Percentiles rank a stretch among this genome's conserved stretches.
Evolutionary conservation across 2,888 invertebrate species (phyloP).

Genomic region (Apamea sordens): DNA sequence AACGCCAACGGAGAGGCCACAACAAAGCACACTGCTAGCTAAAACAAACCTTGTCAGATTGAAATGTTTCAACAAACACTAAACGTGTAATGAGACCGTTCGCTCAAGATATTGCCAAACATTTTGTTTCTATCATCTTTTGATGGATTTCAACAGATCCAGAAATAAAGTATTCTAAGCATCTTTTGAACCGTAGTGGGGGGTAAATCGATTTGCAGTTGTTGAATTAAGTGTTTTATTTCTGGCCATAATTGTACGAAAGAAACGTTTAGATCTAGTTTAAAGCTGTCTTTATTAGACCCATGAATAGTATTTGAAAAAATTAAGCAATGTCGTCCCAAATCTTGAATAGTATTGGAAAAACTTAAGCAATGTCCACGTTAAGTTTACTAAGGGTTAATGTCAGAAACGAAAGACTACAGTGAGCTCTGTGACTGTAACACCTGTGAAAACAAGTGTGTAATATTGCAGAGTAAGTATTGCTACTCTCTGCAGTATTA

Average conservation of each 20-base stretch:
- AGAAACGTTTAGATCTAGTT: neutral
- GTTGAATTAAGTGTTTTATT: slow-evolving; percentile 16
- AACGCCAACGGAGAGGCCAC: slow-evolving; percentile 68
- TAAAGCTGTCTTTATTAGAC: neutral
- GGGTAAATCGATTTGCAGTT: slow-evolving; percentile 36
- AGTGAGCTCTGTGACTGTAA: neutral
- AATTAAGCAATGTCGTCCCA: neutral
- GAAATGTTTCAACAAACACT: slow-evolving; percentile 85
- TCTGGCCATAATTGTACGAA: neutral
- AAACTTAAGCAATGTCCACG: neutral
- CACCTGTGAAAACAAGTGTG: neutral
- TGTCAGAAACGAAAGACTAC: neutral
- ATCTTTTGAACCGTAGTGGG: slow-evolving; percentile 23
- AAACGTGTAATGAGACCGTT: slow-evolving; percentile 81
- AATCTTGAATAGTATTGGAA: neutral
- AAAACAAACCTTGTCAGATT: slow-evolving; percentile 84
- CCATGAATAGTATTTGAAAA: neutral
- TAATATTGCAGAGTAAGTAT: too few species aligned
- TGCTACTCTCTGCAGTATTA: too few species aligned
- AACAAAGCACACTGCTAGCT: slow-evolving; percentile 72
- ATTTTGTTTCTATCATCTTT: slow-evolving; percentile 57
- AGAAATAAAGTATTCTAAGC: slow-evolving; percentile 48
- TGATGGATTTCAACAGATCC: slow-evolving; percentile 53
- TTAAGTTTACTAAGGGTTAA: neutral
- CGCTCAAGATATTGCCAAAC: slow-evolving; percentile 69